A percentile compares a stretch with the other conserved stretches of the same genome.
Conservation (phyloP, 2,113 vertebrate species). For the Hemicordylus capensis region DNA sequence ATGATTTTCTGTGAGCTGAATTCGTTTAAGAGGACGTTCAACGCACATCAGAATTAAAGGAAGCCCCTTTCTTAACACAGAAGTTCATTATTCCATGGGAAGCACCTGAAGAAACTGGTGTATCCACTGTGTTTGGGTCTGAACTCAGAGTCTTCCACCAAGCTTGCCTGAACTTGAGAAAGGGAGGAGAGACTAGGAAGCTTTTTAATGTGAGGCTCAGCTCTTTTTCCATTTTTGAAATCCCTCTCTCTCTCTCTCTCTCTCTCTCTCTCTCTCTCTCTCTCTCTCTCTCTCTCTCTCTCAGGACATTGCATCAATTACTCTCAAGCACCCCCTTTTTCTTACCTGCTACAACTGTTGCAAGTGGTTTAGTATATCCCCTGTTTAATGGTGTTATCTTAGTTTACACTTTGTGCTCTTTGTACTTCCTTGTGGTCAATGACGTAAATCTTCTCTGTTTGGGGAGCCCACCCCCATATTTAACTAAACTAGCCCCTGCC, state of each 20-base stretch:
- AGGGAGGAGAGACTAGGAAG: background rate
- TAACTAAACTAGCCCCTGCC: no score
- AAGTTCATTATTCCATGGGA: no score
- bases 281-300: no score
- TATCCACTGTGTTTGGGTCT: background rate
- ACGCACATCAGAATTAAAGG: background rate
- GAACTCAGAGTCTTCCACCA: background rate
- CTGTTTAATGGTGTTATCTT: background rate
- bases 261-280: no score
- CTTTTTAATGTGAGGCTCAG: background rate
- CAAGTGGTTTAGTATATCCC: no score
- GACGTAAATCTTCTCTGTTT: no score
- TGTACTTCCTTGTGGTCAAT: background rate
- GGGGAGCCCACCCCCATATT: no score
- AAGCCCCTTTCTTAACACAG: background rate
- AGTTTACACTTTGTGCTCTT: background rate
- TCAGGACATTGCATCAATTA: no score
- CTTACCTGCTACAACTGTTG: no score
- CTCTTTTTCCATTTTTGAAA: background rate
- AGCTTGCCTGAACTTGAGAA: background rate
- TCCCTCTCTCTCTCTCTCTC: no score
- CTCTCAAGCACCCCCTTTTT: no score
- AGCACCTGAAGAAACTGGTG: background rate
- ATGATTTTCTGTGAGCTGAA: background rate
- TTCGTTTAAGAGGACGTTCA: background rate